Conservation (phyloP, 2,888 invertebrate genomes). For the Ennomos erosarius region DNA sequence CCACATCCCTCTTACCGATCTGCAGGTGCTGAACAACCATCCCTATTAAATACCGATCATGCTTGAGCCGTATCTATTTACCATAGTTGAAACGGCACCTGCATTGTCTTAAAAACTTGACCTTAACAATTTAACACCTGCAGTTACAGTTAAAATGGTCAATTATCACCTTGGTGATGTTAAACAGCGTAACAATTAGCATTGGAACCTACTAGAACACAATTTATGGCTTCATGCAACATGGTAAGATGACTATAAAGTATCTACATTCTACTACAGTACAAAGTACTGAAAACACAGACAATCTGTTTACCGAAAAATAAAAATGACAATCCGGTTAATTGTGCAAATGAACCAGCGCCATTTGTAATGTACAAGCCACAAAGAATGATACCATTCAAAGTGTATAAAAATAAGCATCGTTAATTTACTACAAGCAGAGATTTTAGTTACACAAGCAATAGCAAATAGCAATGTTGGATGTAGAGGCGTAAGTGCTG, state of each 20-base stretch:
- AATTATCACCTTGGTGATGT: conserved; percentile 57
- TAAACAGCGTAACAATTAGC: conserved; percentile 53
- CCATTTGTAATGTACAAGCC: too few relatives aligned
- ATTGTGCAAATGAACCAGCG: too few relatives aligned
- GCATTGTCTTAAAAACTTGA: conserved; percentile 78
- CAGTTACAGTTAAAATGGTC: conserved; percentile 63
- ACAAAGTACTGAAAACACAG: too few relatives aligned
- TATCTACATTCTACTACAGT: too few relatives aligned
- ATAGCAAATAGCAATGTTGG: conserved; percentile 30
- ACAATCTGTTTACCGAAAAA: too few relatives aligned
- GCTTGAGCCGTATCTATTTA: conserved; percentile 81
- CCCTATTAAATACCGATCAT: conserved; percentile 84
- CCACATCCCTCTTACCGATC: conserved; percentile 67
- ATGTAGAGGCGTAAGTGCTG: conserved; percentile 37
- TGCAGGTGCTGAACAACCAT: conserved; percentile 83
- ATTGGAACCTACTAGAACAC: conserved; percentile 31
- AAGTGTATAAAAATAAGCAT: conserved; percentile 25
- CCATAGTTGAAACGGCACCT: conserved; percentile 77
- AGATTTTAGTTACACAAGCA: conserved; percentile 33
- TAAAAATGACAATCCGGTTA: too few relatives aligned
- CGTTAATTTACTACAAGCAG: conserved; percentile 33
- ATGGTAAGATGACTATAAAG: conserved; percentile 3
- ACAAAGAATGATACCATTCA: too few relatives aligned
- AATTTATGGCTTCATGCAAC: conserved; percentile 25
- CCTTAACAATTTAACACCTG: conserved; percentile 71